Base-by-base conservation (phyloP, 2,113 vertebrate species). In the Mohoua ochrocephala region DNA sequence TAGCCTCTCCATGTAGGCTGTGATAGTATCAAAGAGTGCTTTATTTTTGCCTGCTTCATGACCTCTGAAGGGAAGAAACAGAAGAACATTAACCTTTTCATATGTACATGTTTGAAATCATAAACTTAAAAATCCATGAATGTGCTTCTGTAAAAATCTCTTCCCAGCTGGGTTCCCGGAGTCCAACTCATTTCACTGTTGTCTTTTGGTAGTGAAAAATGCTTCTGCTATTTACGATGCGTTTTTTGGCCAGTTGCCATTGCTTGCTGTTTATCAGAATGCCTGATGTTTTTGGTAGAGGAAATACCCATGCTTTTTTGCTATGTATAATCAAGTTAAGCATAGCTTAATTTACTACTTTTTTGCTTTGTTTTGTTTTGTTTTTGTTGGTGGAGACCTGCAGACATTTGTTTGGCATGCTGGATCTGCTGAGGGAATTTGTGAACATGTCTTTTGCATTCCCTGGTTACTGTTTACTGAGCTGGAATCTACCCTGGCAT, bases 31-130 rank as follows among this genome's bases (percentile, higher is more conserved):
- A 95, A 68, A 93, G 92, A 53, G 11, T 10, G 59, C 88, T 96
- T 96, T 96, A 88, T 97, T 89, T 86, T 59, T 42, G 61, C 35
- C 33, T 90, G 30, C 7, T 85, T 87, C 63, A 3, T 87, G 86
- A 88, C 54, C 77, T 95, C 67, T 1, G 8, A 64, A 47, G 56
- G 84, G 56, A 89, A 88, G 45, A 80, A 80, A 49, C 33, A 86
- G 70, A 93, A 89, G 50, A 70, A 33, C 63, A 37, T 96, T 77
- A 89, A 87, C 91, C 89, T 95, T 89, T 92, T 89, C 52, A 31
- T 89, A 49, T 89, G 79, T 74, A 57, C 65, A 49, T 39, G 28
- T 89, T 92, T 87, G 69, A 81, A 93, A 75, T 75, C 1, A 59
- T 59, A 49, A 93, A 56, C 56, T 35, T 56, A 44, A 93, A 92